A percentile compares a stretch with the other conserved stretches of the same genome.
Conservation (phyloP, 2,113 vertebrate species). For the Dascyllus trimaculatus region DNA sequence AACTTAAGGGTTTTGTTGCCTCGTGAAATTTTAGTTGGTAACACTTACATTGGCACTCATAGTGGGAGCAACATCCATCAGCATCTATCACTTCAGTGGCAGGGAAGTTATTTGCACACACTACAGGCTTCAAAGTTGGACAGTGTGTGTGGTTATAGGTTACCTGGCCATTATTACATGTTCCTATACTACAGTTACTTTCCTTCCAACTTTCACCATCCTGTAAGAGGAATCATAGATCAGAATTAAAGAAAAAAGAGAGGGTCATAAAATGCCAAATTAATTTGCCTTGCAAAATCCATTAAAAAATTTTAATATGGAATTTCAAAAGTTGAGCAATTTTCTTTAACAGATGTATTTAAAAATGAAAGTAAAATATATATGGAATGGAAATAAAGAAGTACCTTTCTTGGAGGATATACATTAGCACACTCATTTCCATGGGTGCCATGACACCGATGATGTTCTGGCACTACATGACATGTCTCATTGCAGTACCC, state of each 20-base stretch:
- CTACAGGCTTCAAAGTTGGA: constrained; percentile 59
- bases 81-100: constrained; percentile 79
- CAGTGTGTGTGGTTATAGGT: constrained; percentile 65
- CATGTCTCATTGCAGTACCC: constrained; percentile 79
- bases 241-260: background rate
- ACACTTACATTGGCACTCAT: constrained; percentile 91
- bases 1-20: too few relatives aligned
- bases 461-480: constrained; percentile 39
- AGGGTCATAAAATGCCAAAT: too few relatives aligned
- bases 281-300: background rate
- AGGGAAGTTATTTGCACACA: constrained; percentile 86
- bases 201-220: constrained; percentile 82
- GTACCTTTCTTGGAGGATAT: constrained; percentile 53
- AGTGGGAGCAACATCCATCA: constrained; percentile 86
- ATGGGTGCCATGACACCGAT: background rate
- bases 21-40: too few relatives aligned
- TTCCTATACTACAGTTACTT: constrained; percentile 80
- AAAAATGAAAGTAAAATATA: too few relatives aligned
- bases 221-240: constrained; percentile 67
- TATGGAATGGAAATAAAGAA: background rate
- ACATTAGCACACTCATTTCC: background rate
- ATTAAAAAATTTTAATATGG: too few relatives aligned
- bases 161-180: constrained; percentile 81
- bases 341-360: too few relatives aligned
- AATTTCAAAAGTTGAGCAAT: too few relatives aligned